Percentiles rank a stretch among this genome's conserved stretches.
phyloP scores from a whole-genome alignment of 2,888 invertebrate genomes.

The Theodoxus fluviatilis region DNA sequence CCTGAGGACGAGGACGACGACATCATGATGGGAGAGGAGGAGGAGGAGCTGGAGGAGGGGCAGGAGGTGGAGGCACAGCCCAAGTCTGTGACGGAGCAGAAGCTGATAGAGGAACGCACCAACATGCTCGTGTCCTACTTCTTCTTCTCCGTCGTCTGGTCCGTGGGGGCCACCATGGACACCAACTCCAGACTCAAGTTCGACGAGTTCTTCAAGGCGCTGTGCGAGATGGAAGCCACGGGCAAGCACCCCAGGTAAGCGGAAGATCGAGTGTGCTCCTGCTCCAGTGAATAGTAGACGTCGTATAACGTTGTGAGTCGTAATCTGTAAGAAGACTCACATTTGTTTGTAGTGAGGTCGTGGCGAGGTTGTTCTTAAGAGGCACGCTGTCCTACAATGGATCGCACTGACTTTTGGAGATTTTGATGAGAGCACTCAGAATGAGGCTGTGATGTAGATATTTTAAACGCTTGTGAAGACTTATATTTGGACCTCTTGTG shows the following conservation, averaged over 20 bases:
- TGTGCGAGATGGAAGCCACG: conserved; percentile 61
- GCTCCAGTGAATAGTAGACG: too few relatives aligned
- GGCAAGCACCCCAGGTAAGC: conserved; percentile 60
- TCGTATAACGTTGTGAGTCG: too few relatives aligned
- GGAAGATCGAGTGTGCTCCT: background rate
- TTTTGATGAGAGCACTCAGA: too few relatives aligned
- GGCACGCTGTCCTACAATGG: too few relatives aligned
- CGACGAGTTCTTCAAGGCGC: conserved; percentile 59
- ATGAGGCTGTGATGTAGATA: too few relatives aligned
- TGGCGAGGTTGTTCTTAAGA: too few relatives aligned
- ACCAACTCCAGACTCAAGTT: conserved; percentile 60
- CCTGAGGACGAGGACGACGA: conserved; percentile 58
- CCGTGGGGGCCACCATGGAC: conserved; percentile 60
- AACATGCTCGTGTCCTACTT: conserved; percentile 62
- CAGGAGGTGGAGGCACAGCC: conserved; percentile 36
- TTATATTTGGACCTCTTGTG: too few relatives aligned
- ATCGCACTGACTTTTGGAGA: too few relatives aligned
- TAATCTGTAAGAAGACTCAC: too few relatives aligned
- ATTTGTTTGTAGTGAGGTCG: too few relatives aligned
- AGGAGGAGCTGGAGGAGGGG: conserved; percentile 42
- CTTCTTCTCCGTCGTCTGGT: conserved; percentile 64
- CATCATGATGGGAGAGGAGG: conserved; percentile 50
- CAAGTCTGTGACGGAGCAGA: conserved; percentile 52
- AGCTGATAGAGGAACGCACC: conserved; percentile 58
- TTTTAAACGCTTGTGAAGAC: too few relatives aligned